Conservation (phyloP, 2,888 invertebrate species). For the Leptinotarsa juncta region DNA sequence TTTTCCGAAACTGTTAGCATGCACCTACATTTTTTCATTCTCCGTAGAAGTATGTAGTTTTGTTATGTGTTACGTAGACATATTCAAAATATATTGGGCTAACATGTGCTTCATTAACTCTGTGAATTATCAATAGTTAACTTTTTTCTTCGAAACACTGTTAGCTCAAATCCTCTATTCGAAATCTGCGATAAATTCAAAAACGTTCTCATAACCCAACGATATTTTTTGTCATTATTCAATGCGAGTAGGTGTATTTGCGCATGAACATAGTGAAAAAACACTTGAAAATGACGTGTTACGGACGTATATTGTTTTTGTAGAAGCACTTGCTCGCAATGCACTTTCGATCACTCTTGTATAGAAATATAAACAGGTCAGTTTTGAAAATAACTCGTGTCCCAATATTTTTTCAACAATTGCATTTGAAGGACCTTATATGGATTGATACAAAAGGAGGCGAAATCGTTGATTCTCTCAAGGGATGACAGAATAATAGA, state of each 20-base stretch:
- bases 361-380: constrained; percentile 31
- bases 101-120: neutral
- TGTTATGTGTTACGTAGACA: constrained; percentile 14
- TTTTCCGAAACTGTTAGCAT: constrained; percentile 50
- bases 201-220: too few relatives aligned
- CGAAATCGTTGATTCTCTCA: too few relatives aligned
- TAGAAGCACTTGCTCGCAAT: constrained; percentile 53
- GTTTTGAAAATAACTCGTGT: constrained; percentile 28
- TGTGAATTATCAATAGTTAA: neutral
- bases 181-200: neutral
- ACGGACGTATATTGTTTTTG: constrained; percentile 44
- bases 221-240: neutral
- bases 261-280: constrained; percentile 41
- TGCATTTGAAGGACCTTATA: too few relatives aligned
- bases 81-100: neutral
- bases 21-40: constrained; percentile 51
- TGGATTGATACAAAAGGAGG: too few relatives aligned
- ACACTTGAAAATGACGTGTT: constrained; percentile 37
- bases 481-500: too few relatives aligned
- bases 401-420: neutral
- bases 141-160: neutral
- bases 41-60: constrained; percentile 26
- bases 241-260: constrained; percentile 46
- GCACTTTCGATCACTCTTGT: constrained; percentile 31
- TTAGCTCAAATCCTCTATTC: neutral